phyloP scores from a whole-genome alignment of 2,113 vertebrate species.

The Coreoperca whiteheadi region DNA sequence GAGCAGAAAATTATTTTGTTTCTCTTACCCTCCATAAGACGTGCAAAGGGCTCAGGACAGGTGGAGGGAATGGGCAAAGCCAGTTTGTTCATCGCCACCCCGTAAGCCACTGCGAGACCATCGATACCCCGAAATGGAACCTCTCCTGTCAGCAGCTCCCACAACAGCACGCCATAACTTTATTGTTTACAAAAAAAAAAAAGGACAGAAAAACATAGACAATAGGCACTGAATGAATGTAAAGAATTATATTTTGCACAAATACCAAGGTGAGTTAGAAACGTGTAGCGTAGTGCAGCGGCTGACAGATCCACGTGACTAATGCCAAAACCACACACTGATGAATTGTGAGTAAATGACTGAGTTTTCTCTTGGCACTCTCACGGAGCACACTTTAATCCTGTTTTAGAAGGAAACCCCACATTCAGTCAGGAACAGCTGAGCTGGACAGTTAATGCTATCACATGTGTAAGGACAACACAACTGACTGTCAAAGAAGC shows the following conservation, averaged over 20 bases:
- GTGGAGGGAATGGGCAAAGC: slow-evolving; percentile 97
- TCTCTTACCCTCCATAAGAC: slow-evolving; percentile 95
- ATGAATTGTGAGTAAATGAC: background rate
- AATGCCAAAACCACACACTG: background rate
- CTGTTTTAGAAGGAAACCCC: slow-evolving; percentile 21
- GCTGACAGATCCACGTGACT: background rate
- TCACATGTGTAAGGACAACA: background rate
- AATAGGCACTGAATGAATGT: background rate
- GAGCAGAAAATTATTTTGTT: background rate
- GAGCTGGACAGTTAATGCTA: background rate
- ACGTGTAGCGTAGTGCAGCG: background rate
- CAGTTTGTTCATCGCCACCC: slow-evolving; percentile 98
- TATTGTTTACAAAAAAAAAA: background rate
- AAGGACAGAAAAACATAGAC: background rate
- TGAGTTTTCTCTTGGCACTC: background rate
- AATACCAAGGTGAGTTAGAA: slow-evolving; percentile 27
- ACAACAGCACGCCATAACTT: slow-evolving; percentile 95
- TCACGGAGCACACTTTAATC: slow-evolving; percentile 21
- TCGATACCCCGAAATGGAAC: slow-evolving; percentile 97
- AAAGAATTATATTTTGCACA: slow-evolving; percentile 4
- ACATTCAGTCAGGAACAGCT: slow-evolving; percentile 22
- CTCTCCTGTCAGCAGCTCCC: slow-evolving; percentile 96
- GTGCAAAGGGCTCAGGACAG: slow-evolving; percentile 94
- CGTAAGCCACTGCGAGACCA: slow-evolving; percentile 94
- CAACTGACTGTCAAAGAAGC: background rate